Percentiles rank a stretch among this genome's conserved stretches.
Evolutionary conservation across 2,888 invertebrate species (phyloP).

Genomic region (Aleiodes testaceus): DNA sequence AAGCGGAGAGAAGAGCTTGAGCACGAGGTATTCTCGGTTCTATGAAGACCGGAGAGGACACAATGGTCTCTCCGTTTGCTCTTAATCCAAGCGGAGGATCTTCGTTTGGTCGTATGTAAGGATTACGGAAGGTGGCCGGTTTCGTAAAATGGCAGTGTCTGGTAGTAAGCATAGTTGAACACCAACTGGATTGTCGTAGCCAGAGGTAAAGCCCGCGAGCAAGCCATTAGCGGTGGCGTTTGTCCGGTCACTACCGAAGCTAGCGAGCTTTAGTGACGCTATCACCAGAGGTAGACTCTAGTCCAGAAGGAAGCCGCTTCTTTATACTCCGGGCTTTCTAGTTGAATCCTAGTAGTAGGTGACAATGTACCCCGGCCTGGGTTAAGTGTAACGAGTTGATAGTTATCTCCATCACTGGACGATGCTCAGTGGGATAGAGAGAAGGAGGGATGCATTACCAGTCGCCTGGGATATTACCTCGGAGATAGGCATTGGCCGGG

Average conservation of each 20-base stretch:
- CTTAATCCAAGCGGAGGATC: constrained; percentile 63
- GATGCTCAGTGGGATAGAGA: constrained; percentile 43
- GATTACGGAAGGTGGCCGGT: constrained; percentile 59
- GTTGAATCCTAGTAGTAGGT: constrained; percentile 51
- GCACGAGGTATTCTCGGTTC: constrained; percentile 32
- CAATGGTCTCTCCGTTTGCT: constrained; percentile 57
- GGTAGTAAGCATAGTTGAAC: constrained; percentile 40
- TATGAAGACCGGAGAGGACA: constrained; percentile 40
- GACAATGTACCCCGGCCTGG: constrained; percentile 49
- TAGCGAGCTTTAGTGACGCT: constrained; percentile 62
- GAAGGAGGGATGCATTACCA: constrained; percentile 12
- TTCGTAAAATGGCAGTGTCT: constrained; percentile 2
- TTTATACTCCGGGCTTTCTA: constrained; percentile 16
- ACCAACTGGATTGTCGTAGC: constrained; percentile 56
- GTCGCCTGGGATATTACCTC: constrained; percentile 8
- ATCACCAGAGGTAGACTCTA: constrained; percentile 63
- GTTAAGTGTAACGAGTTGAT: constrained; percentile 65
- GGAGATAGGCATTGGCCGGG: constrained; percentile 19
- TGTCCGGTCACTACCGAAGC: constrained; percentile 48
- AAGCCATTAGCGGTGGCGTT: constrained; percentile 59
- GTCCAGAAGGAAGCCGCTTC: constrained; percentile 48
- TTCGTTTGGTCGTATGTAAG: constrained; percentile 63
- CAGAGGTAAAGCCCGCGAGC: constrained; percentile 57
- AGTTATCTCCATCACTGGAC: constrained; percentile 62
- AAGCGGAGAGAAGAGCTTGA: neutral